These are phyloP conservation scores for Tachysurus fulvidraco DNA, from an alignment of 2,113 vertebrate genomes.

Conservation along the genomic window DNA sequence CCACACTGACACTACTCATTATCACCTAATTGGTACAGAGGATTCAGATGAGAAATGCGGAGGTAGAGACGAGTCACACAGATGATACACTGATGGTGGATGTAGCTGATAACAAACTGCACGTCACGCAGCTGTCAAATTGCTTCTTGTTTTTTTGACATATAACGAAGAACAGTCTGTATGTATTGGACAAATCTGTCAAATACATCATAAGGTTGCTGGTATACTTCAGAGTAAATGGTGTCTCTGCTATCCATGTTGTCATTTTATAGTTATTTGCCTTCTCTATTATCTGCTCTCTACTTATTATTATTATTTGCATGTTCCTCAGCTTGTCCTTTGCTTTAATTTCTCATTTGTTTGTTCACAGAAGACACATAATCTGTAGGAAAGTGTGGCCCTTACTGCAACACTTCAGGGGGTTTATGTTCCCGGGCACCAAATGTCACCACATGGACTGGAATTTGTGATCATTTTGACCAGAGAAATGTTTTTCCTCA, in stretches of 20 bases:
- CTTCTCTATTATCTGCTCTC: slow-evolving; percentile 7
- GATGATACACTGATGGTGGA: slow-evolving; percentile 54
- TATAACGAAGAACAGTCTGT: not conserved
- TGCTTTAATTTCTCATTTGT: not conserved
- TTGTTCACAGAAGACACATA: not conserved
- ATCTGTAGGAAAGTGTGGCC: not conserved
- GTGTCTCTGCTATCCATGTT: not conserved
- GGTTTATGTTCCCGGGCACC: not conserved
- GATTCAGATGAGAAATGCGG: slow-evolving; percentile 54
- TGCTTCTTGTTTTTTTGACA: not conserved
- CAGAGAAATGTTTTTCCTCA: not conserved
- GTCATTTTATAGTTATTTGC: not conserved
- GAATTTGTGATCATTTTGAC: not conserved
- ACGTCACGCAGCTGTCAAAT: not conserved
- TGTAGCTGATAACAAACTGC: not conserved
- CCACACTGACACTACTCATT: slow-evolving; percentile 59
- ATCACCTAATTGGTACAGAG: slow-evolving; percentile 66
- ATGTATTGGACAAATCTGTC: not conserved
- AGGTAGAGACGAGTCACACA: slow-evolving; percentile 49
- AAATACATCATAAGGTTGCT: not conserved
- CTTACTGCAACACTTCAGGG: not conserved
- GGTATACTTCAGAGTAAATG: not conserved
- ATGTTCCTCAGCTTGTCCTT: not conserved
- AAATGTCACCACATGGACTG: not conserved
- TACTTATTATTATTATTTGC: not conserved